A percentile compares a stretch with the other conserved stretches of the same genome.
phyloP scores from a whole-genome alignment of 2,113 vertebrate genomes.

The Cisticola juncidis region DNA sequence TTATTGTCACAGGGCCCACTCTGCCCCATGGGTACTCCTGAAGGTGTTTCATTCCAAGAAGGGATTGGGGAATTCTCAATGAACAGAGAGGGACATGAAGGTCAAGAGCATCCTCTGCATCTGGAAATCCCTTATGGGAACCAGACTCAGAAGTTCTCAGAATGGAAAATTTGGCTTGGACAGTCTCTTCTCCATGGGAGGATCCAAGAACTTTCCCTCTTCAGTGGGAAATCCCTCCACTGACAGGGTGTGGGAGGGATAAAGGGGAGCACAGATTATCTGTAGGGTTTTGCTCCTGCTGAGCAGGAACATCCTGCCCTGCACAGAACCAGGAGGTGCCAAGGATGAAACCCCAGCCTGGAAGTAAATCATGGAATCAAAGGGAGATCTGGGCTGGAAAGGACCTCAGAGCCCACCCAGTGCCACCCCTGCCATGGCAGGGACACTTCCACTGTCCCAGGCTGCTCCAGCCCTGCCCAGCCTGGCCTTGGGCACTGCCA shows the following conservation, averaged over 20 bases:
- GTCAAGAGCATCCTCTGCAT: accelerated
- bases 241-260: not conserved
- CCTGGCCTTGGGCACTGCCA: not conserved
- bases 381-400: not conserved
- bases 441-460: not conserved
- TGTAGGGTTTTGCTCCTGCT: accelerated
- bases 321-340: not conserved
- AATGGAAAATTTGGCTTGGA: not conserved
- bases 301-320: not conserved
- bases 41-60: not conserved
- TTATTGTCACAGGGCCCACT: not conserved
- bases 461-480: accelerated
- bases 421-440: not conserved
- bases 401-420: accelerated
- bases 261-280: accelerated
- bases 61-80: not conserved
- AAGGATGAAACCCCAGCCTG: not conserved
- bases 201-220: not conserved
- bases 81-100: accelerated
- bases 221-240: accelerated
- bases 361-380: not conserved
- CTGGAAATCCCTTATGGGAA: accelerated
- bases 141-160: not conserved
- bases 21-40: accelerated
- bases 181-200: not conserved